phyloP scores from a whole-genome alignment of 2,797 vertebrate species.

The Champsocephalus esox region DNA sequence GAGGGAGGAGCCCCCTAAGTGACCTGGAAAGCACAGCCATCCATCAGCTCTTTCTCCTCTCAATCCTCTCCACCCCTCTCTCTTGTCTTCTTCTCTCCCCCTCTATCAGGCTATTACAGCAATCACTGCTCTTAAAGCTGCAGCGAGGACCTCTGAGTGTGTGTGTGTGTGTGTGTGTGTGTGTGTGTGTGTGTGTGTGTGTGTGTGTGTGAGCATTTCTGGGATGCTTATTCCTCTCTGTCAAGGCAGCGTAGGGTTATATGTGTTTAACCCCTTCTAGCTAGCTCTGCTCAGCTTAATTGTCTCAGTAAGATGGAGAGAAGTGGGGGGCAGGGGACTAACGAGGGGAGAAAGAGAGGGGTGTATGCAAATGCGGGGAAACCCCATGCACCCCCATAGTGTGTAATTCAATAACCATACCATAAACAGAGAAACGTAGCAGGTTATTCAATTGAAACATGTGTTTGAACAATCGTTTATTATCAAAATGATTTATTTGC shows the following conservation, averaged over 20 bases:
- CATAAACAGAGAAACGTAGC: too few relatives aligned
- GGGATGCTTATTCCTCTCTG: conserved; percentile 1
- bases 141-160: conserved; percentile 35
- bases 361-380: conserved; percentile 21
- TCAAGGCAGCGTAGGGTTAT: conserved; percentile 48
- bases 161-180: conserved; percentile 20
- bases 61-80: conserved; percentile 50
- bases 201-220: conserved; percentile 23
- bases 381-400: too few relatives aligned
- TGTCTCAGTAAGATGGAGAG: conserved; percentile 40
- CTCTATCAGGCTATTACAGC: conserved; percentile 62
- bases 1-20: conserved; percentile 64
- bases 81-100: conserved; percentile 50
- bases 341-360: conserved; percentile 32
- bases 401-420: too few relatives aligned
- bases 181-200: conserved; percentile 24
- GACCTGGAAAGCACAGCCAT: conserved; percentile 76
- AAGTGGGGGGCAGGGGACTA: conserved; percentile 29
- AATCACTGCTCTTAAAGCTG: conserved; percentile 71
- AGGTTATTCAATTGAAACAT: neutral
- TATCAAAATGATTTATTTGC: conserved; percentile 4
- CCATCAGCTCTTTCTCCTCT: conserved; percentile 73
- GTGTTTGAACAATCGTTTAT: neutral
- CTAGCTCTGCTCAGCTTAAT: conserved; percentile 51
- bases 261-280: conserved; percentile 70